Evolutionary conservation across 2,888 invertebrate genomes (phyloP).

Genomic region (Smittia sp.): DNA sequence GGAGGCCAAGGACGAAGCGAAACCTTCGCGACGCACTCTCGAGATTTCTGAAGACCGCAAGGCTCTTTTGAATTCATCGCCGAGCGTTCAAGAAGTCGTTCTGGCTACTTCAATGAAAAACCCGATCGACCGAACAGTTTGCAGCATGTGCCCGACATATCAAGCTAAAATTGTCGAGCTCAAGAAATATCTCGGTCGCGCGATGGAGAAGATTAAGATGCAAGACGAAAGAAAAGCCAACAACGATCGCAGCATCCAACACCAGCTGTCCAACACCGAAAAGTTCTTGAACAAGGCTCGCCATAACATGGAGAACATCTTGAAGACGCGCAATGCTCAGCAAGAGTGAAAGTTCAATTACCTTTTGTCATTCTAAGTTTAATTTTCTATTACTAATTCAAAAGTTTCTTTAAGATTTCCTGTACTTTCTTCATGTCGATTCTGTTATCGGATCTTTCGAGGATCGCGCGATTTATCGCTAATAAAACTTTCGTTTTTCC

Average conservation of each 20-base stretch:
- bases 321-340: neutral
- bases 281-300: neutral
- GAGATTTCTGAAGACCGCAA: constrained; percentile 23
- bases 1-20: neutral
- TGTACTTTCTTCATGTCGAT: constrained; percentile 67
- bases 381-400: neutral
- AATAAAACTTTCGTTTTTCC: constrained; percentile 70
- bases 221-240: neutral
- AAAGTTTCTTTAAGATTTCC: constrained; percentile 59
- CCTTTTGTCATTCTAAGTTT: neutral
- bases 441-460: constrained; percentile 59
- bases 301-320: constrained; percentile 8
- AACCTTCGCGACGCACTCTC: neutral
- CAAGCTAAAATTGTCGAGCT: neutral
- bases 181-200: constrained; percentile 10
- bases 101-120: neutral
- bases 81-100: neutral
- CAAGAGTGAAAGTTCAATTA: neutral
- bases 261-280: neutral
- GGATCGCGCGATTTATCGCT: constrained; percentile 63
- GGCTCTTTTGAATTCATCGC: neutral
- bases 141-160: constrained; percentile 8
- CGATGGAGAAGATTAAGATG: neutral
- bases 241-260: constrained; percentile 3
- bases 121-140: neutral